These are phyloP conservation scores for Theropithecus gelada DNA, from an alignment of 2,113 vertebrate genomes.

Conservation along the genomic window DNA sequence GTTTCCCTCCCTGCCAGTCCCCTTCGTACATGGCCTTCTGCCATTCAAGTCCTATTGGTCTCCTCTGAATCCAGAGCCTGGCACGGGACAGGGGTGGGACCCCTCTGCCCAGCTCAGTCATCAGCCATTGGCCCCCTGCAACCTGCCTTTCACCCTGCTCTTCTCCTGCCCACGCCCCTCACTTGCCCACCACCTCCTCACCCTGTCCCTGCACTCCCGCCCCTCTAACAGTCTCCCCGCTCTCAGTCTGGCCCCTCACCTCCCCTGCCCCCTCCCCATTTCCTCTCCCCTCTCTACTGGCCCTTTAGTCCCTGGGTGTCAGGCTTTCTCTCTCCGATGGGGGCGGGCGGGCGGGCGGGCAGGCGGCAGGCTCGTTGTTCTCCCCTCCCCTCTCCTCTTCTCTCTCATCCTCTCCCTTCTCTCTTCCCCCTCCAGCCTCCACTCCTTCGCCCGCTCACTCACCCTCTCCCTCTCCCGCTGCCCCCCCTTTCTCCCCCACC, in stretches of 20 bases:
- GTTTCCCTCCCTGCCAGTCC: background rate
- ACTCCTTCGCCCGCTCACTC: slow-evolving; percentile 65
- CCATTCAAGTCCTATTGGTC: background rate
- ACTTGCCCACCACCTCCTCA: slow-evolving; percentile 2
- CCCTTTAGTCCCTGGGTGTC: slow-evolving; percentile 39
- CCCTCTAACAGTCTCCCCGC: background rate
- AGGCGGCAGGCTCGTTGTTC: background rate
- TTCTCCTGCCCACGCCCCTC: background rate
- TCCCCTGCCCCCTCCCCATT: background rate
- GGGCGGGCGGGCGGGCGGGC: background rate
- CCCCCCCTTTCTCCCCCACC: slow-evolving; percentile 74
- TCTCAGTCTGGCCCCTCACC: background rate
- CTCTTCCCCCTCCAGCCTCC: slow-evolving; percentile 59
- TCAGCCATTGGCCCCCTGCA: background rate
- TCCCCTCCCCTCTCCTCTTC: slow-evolving; percentile 22
- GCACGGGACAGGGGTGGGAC: slow-evolving; percentile 15
- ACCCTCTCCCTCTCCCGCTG: slow-evolving; percentile 73
- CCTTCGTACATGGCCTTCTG: background rate
- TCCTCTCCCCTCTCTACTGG: slow-evolving; percentile 44
- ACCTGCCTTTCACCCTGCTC: background rate
- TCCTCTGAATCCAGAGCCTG: background rate
- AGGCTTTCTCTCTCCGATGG: slow-evolving; percentile 32
- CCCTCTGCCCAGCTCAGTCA: background rate
- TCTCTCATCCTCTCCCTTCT: slow-evolving; percentile 38
- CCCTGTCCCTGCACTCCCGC: background rate